Conservation (phyloP, 2,888 invertebrate species). For the Candidula unifasciata region DNA sequence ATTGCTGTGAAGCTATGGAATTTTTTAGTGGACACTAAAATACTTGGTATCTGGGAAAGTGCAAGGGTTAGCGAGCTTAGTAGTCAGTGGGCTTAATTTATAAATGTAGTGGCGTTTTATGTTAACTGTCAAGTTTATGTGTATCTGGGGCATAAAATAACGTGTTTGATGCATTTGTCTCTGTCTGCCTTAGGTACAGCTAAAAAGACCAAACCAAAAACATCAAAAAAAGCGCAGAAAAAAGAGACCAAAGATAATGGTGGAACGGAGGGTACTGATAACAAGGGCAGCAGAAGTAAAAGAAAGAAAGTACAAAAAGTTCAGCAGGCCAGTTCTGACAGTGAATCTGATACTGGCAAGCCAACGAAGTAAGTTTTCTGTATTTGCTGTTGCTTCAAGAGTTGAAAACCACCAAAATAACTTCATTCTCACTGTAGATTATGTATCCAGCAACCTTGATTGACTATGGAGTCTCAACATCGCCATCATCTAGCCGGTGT, state of each 20-base stretch:
- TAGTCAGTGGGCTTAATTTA: too few relatives aligned
- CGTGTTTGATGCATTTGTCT: neutral
- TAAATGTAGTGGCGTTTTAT: too few relatives aligned
- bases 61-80: too few relatives aligned
- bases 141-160: neutral
- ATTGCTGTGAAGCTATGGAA: too few relatives aligned
- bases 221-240: conserved; percentile 37
- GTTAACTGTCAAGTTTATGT: neutral
- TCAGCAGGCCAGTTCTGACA: conserved; percentile 65
- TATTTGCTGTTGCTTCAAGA: neutral
- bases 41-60: too few relatives aligned
- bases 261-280: conserved; percentile 57
- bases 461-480: too few relatives aligned
- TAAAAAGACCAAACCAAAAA: conserved; percentile 26
- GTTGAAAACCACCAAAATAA: too few relatives aligned
- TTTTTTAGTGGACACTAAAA: too few relatives aligned
- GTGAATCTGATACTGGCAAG: conserved; percentile 62
- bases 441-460: too few relatives aligned
- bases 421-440: too few relatives aligned
- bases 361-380: conserved; percentile 48
- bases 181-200: neutral
- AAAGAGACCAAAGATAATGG: conserved; percentile 83
- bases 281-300: conserved; percentile 40
- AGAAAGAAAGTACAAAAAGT: conserved; percentile 57
- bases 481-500: too few relatives aligned